phyloP scores from a whole-genome alignment of 2,888 invertebrate genomes.

The Cenopis cana region DNA sequence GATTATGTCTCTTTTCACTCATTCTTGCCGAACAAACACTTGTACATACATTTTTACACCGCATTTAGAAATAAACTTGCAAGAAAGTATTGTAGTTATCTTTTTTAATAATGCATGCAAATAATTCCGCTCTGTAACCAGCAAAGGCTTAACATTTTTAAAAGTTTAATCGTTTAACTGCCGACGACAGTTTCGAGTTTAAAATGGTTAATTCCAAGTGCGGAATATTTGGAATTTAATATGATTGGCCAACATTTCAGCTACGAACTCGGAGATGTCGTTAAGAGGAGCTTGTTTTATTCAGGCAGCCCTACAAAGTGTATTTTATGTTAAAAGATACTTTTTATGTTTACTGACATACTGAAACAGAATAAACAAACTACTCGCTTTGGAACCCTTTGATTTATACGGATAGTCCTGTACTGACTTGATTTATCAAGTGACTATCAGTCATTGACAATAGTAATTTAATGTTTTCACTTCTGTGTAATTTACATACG shows the following conservation, averaged over 20 bases:
- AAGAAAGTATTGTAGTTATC: background rate
- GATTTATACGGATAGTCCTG: too few species aligned
- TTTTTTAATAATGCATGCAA: background rate
- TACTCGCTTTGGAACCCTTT: too few species aligned
- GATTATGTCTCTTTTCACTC: too few species aligned
- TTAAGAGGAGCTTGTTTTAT: slow-evolving; percentile 26
- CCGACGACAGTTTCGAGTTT: slow-evolving; percentile 34
- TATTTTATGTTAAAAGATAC: background rate
- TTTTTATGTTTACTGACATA: too few species aligned
- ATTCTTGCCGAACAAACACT: too few species aligned
- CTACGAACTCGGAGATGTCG: slow-evolving; percentile 44
- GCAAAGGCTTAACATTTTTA: background rate
- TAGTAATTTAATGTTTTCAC: too few species aligned
- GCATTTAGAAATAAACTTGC: background rate
- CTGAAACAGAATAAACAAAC: too few species aligned
- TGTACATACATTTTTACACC: too few species aligned
- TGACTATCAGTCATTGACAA: too few species aligned
- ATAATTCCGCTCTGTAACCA: background rate
- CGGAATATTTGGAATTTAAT: slow-evolving; percentile 44
- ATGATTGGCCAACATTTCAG: slow-evolving; percentile 44
- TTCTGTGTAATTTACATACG: too few species aligned
- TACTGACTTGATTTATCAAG: too few species aligned
- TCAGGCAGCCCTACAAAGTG: slow-evolving; percentile 21
- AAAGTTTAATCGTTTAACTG: slow-evolving; percentile 26
- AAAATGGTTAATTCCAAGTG: slow-evolving; percentile 40